Base-by-base conservation (phyloP, 92 coral and sea anemone species). In the Porites cylindrica region DNA sequence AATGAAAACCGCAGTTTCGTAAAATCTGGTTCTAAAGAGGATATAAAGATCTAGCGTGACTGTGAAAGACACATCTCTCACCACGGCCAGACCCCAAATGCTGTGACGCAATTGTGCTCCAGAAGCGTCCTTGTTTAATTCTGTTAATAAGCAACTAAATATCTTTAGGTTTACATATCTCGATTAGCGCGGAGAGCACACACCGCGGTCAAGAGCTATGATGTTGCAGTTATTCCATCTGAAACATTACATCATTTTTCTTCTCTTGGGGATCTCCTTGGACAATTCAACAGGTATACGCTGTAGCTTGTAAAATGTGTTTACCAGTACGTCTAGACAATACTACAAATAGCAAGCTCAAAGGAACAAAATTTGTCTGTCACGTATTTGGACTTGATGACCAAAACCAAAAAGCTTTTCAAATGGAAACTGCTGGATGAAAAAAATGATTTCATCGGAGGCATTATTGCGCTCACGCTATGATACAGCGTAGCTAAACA, bases 131-230 rank as follows among this genome's bases (percentile, higher is more conserved):
- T 0, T 19, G 18, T 29, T 29, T 10, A 62, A 14, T 62, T 62
- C 66, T 62, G 7, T 62, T 62, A 62, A n/a, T 62, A 26, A 26
- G 79, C 52, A 75, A 75, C 79, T 26, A 59, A 23, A 77, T 77
- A 77, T 32, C 68, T 60, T 77, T 51, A 13, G 81, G 81, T 77
- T n/a, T 50, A 79, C 32, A 29, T 14, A 56, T 66, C 62, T 50
- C 58, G 47, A 38, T 38, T 38, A 3, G 47, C 61, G 23, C 68
- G 38, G 29, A 23, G 7, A 70, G 32, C 69, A 47, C 47, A 63
- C 47, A 50, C 47, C 17, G 72, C 19, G 86, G 56, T 54, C 20
- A 64, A 17, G 51, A 54, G n/a, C 47, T 61, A 70, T 59, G 69
- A 60, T 82, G 77, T 82, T 69, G 64, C 24, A 51, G 52, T 16